Percentiles rank a stretch among this genome's conserved stretches.
These are phyloP conservation scores for Byasa hedistus DNA, from an alignment of 2,888 invertebrate genomes.

Conservation along the genomic window DNA sequence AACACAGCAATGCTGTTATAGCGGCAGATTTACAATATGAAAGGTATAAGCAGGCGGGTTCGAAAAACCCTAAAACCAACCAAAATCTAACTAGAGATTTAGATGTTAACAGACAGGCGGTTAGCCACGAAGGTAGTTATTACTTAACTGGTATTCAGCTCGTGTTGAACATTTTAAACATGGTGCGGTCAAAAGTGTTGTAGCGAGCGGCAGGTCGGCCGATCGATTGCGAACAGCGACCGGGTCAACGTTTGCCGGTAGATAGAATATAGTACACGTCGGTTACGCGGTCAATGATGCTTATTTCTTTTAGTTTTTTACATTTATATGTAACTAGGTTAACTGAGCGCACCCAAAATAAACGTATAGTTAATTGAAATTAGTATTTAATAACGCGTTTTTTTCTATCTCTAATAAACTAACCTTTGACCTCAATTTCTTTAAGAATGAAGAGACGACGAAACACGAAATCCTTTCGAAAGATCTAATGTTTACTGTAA, in stretches of 20 bases:
- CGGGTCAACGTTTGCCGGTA: conserved; percentile 39
- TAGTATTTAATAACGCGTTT: too few species aligned
- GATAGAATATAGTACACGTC: conserved; percentile 35
- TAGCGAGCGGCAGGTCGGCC: conserved; percentile 32
- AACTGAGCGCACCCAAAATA: neutral
- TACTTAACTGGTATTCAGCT: neutral
- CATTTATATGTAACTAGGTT: conserved; percentile 1
- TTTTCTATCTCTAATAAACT: too few species aligned
- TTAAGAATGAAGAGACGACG: too few species aligned
- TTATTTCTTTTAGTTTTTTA: conserved; percentile 1
- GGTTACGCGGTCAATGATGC: conserved; percentile 9
- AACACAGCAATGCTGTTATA: too few species aligned
- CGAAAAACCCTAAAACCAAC: neutral
- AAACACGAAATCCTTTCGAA: too few species aligned
- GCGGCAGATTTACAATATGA: too few species aligned
- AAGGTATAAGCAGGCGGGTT: too few species aligned
- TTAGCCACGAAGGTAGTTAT: too few species aligned
- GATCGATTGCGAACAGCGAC: conserved; percentile 42
- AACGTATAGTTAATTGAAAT: too few species aligned
- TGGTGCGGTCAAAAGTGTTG: neutral
- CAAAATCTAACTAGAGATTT: neutral
- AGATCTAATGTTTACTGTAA: too few species aligned
- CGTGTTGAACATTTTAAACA: neutral
- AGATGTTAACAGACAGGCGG: too few species aligned
- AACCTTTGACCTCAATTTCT: too few species aligned